phyloP scores from a whole-genome alignment of 2,888 invertebrate genomes.

The Andrena flavipes region DNA sequence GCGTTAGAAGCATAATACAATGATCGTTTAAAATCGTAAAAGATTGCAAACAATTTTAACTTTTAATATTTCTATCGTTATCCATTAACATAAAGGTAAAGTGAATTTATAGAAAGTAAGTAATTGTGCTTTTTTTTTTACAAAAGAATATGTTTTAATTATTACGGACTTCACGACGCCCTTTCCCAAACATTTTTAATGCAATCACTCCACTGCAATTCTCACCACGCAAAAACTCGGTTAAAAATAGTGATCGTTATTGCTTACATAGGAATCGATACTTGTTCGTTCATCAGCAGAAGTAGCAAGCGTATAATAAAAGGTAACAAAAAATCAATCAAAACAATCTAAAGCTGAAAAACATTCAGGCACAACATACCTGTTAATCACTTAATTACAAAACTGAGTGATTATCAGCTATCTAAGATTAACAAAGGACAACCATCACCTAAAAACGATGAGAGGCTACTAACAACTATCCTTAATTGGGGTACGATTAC shows the following conservation, averaged over 20 bases:
- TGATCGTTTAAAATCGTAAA: slow-evolving; percentile 7
- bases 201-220: slow-evolving; percentile 65
- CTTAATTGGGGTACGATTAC: slow-evolving; percentile 52
- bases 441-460: slow-evolving; percentile 60
- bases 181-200: slow-evolving; percentile 41
- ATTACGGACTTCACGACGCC: slow-evolving; percentile 22
- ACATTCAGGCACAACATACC: slow-evolving; percentile 66
- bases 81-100: slow-evolving; percentile 28
- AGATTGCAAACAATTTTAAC: slow-evolving; percentile 27
- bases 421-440: slow-evolving; percentile 60
- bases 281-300: slow-evolving; percentile 44
- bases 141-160: slow-evolving; percentile 25
- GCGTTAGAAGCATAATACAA: neutral
- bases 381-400: slow-evolving; percentile 68
- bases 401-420: slow-evolving; percentile 53
- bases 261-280: slow-evolving; percentile 36
- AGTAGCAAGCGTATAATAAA: slow-evolving; percentile 57
- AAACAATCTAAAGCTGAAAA: slow-evolving; percentile 55
- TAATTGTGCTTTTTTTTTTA: slow-evolving; percentile 30
- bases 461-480: slow-evolving; percentile 51
- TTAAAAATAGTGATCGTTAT: slow-evolving; percentile 60
- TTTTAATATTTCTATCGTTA: slow-evolving; percentile 20
- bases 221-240: slow-evolving; percentile 62
- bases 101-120: slow-evolving; percentile 32
- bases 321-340: slow-evolving; percentile 50